Evolutionary conservation across 2,888 invertebrate species (phyloP), one percentile per base, ranked within the genome.

Genomic region (Hirtodrosophila histrioides): DNA sequence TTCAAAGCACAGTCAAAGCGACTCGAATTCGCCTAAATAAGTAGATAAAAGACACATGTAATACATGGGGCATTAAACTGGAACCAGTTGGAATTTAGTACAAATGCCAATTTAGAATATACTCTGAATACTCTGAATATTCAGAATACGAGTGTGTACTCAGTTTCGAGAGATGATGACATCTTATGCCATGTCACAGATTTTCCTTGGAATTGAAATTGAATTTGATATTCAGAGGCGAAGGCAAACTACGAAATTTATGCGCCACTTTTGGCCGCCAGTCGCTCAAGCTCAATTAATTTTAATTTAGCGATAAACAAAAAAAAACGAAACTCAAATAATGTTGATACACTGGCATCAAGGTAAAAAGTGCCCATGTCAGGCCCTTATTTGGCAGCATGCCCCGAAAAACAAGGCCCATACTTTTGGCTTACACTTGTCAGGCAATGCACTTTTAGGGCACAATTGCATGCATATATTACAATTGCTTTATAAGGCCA

Each of bases 141-240:
- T 39, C 10, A 35, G 27, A 35, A 17, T 11, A 36, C 45, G 17
- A 31, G 17, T 43, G 17, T 43, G 36, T 36, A 35, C 48, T 17
- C 11, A 43, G 39, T 23, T 37, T 36, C 24, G 10, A 24, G 33
- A 33, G 51, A 78, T 78, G 86, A 81, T 87, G 78, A 78, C 82
- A 82, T 81, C 79, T 31, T 57, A n/a, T 45, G 64, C 35, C 67
- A 53, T 75, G 81, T 77, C 81, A 65, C 61, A 68, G 61, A 54
- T 69, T 83, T 86, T 83, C 87, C 82, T 66, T 74, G 76, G 72
- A 83, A 83, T 78, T 75, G 85, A 84, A 86, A 69, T 78, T 75
- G 69, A 84, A 70, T n/a, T n/a, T n/a, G n/a, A n/a, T n/a, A 69
- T 68, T 39, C 69, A 45, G 61, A 35, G 53, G 45, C 61, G 57